Conservation (phyloP, 2,113 vertebrate genomes). For the Procavia capensis region DNA sequence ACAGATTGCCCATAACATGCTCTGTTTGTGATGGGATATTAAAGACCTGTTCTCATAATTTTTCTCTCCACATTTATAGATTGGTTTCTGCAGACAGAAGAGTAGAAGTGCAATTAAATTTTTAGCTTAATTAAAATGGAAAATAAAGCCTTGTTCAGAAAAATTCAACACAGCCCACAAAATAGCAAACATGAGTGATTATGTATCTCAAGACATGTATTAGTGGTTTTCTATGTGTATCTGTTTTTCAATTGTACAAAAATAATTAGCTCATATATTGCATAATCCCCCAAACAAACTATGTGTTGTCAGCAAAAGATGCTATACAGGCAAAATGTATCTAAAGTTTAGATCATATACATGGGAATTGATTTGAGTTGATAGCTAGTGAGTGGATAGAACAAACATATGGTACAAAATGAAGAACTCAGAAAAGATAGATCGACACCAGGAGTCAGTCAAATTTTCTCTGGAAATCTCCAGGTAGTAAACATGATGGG, state of each 20-base stretch:
- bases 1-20: conserved; percentile 85
- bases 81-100: conserved; percentile 82
- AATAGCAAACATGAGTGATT: conserved; percentile 80
- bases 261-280: background rate
- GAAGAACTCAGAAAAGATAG: background rate
- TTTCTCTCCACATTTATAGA: conserved; percentile 80
- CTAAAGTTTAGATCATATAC: background rate
- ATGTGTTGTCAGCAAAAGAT: background rate
- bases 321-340: background rate
- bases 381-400: background rate
- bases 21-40: conserved; percentile 78
- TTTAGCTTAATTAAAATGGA: conserved; percentile 87
- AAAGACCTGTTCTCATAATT: conserved; percentile 82
- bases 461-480: background rate
- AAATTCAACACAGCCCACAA: conserved; percentile 74
- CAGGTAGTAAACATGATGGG: background rate
- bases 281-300: background rate
- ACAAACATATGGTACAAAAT: background rate
- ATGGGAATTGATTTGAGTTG: background rate
- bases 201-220: conserved; percentile 69
- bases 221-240: conserved; percentile 48
- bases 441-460: background rate
- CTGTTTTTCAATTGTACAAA: conserved; percentile 13
- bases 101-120: conserved; percentile 84
- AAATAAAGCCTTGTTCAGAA: conserved; percentile 81